These are phyloP conservation scores for Azorinus chamasolen DNA, from an alignment of 2,888 invertebrate genomes.

Conservation along the genomic window DNA sequence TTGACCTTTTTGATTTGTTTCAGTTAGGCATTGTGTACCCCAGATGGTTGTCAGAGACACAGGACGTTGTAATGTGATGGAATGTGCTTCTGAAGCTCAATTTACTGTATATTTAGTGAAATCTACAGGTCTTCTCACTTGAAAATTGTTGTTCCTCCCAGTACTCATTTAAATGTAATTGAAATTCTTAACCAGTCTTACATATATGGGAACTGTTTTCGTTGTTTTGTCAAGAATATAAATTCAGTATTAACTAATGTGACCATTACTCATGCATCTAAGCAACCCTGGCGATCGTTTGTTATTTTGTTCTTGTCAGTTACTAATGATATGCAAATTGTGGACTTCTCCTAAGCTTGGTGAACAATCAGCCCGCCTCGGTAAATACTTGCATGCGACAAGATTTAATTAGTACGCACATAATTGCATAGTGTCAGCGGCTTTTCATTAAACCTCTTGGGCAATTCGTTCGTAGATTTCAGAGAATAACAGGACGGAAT, in stretches of 20 bases:
- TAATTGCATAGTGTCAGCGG: constrained; percentile 64
- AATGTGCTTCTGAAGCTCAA: too few relatives aligned
- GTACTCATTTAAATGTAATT: too few relatives aligned
- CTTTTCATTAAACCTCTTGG: constrained; percentile 63
- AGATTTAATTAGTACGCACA: constrained; percentile 67
- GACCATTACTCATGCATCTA: constrained; percentile 29
- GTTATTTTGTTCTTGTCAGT: constrained; percentile 55
- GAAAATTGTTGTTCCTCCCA: too few relatives aligned
- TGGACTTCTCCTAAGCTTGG: constrained; percentile 49
- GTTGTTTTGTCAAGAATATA: too few relatives aligned
- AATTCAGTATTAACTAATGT: not conserved
- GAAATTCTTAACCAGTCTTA: too few relatives aligned
- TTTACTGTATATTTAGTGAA: too few relatives aligned
- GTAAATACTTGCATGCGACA: constrained; percentile 65
- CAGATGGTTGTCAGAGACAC: too few relatives aligned
- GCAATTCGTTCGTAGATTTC: constrained; percentile 51
- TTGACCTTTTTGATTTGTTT: too few relatives aligned
- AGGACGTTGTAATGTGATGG: too few relatives aligned
- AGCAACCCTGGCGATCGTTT: constrained; percentile 5
- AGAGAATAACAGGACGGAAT: constrained; percentile 61
- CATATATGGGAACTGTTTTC: too few relatives aligned
- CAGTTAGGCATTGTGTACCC: too few relatives aligned
- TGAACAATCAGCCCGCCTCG: constrained; percentile 55
- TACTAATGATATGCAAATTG: constrained; percentile 66
- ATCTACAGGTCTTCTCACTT: too few relatives aligned